Evolutionary conservation across 64 coral and sea anemone species (phyloP), one percentile per base, ranked within the genome.

Genomic region (Stichodactyla mertensii): DNA sequence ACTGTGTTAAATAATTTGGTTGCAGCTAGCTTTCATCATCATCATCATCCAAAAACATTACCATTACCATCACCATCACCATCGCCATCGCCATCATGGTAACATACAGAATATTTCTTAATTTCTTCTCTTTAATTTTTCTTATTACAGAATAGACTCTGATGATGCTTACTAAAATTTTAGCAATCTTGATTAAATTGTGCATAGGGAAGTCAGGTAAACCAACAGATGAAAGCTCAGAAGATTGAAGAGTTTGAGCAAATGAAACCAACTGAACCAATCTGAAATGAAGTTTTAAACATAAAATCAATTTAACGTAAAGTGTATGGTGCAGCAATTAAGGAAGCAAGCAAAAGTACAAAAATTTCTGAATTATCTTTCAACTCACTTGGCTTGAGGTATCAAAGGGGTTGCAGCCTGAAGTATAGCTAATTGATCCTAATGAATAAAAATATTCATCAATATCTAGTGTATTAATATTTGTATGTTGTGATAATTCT

Each of bases 151-250:
- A 69, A 27, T 74, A n/a, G 10, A 14, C 24, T 26, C 24, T 31
- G 2, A 74, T 12, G 24, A 31, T 74, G n/a, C 92, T 89, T 90
- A 99, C 97, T 89, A 99, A 89, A 54, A 99, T 95, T 86, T 79
- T 85, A 61, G 89, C 93, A 83, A 99, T 82, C 85, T 92, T 90
- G 59, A 90, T 85, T 24, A 99, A 87, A 84, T 99, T 99, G 81
- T 99, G 93, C 19, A 99, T 84, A 16, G 97, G 97, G 87, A 99
- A 99, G 51, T 99, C 97, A 81, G 93, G 97, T 64, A 99, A 64
- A 57, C 93, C 97, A 92, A 99, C 80, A 87, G 90, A 92, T 24
- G 90, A 87, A 45, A 99, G 90, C 78, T 99, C 97, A 67, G 92
- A 88, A 12, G 97, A 99, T 83, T 99, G 97, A 53, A 99, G 84